Evolutionary conservation across 2,113 vertebrate species (phyloP).

Genomic region (Vidua macroura): DNA sequence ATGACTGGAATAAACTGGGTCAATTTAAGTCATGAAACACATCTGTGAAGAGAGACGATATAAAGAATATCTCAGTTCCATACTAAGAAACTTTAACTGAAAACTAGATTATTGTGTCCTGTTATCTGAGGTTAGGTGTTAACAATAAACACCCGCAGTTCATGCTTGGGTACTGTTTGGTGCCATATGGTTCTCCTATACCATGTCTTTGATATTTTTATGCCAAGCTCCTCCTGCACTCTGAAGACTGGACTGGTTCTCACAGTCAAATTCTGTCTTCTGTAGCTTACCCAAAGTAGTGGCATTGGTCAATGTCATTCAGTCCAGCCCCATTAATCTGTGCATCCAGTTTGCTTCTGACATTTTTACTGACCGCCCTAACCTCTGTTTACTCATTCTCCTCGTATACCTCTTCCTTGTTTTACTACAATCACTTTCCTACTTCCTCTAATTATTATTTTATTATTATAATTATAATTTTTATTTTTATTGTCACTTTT

Average conservation of each 20-base stretch:
- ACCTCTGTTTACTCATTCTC: background rate
- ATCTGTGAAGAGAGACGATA: background rate
- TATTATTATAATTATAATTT: background rate
- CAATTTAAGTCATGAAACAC: background rate
- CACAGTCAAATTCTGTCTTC: background rate
- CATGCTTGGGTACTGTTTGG: background rate
- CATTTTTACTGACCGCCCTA: background rate
- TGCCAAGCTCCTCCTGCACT: background rate
- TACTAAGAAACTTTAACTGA: background rate
- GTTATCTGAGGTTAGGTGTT: background rate
- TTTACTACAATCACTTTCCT: background rate
- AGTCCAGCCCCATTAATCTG: background rate
- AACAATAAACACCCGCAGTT: fast-evolving
- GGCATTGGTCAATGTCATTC: background rate
- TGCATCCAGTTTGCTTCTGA: background rate
- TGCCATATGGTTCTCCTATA: background rate
- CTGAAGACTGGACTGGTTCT: background rate
- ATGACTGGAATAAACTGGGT: background rate
- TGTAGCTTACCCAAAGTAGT: background rate
- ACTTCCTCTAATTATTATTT: background rate
- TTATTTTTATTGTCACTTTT: background rate
- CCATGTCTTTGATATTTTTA: background rate
- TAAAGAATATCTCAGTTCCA: background rate
- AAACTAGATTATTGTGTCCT: background rate
- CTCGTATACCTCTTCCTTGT: background rate